phyloP scores from a whole-genome alignment of 2,113 vertebrate species.

The Microcebus tavaratra region DNA sequence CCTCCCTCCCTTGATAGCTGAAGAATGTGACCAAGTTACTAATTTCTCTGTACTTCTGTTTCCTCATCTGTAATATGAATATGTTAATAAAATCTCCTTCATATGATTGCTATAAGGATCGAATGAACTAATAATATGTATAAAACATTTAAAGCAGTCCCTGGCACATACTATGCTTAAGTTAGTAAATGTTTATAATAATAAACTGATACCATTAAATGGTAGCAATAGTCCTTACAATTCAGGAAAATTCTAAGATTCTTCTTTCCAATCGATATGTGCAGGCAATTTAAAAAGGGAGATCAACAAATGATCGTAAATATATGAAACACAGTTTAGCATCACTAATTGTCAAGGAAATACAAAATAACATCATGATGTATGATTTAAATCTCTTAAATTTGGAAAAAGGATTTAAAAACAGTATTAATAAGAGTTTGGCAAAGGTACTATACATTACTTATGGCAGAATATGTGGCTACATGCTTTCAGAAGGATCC shows the following conservation, averaged over 20 bases:
- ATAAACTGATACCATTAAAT: background rate
- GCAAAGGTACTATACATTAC: background rate
- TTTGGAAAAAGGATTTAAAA: background rate
- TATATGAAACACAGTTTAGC: background rate
- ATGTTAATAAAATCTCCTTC: background rate
- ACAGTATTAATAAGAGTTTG: background rate
- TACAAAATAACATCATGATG: background rate
- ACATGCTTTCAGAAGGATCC: background rate
- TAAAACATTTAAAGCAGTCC: background rate
- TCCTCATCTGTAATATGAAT: background rate
- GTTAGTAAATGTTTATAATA: background rate
- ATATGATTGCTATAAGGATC: background rate
- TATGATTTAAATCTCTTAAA: background rate
- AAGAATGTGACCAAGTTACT: background rate
- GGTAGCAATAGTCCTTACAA: background rate
- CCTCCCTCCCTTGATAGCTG: background rate
- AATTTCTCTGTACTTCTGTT: background rate
- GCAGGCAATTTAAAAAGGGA: background rate
- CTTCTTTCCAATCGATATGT: background rate
- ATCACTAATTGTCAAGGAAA: background rate
- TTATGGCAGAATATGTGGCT: background rate
- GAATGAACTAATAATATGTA: background rate
- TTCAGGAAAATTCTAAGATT: background rate
- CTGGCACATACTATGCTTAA: background rate
- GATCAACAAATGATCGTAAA: background rate